Conservation (phyloP, 2,888 invertebrate species). For the Esperia sulphurella region DNA sequence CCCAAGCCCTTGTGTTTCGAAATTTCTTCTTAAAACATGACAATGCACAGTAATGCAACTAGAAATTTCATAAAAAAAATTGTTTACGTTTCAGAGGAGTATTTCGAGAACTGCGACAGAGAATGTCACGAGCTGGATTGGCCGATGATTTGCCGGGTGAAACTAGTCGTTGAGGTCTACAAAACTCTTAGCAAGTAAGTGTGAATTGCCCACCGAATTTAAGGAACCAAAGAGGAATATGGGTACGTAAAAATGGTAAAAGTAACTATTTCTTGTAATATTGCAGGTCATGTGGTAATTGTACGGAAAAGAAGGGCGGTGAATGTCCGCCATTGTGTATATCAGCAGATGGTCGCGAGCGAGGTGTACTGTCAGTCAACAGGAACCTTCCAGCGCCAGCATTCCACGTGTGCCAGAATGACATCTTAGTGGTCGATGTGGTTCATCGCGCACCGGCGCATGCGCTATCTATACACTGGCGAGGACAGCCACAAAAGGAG, state of each 20-base stretch:
- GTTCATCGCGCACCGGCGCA: slow-evolving; percentile 86
- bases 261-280: not conserved
- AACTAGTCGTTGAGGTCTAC: slow-evolving; percentile 86
- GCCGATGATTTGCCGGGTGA: slow-evolving; percentile 89
- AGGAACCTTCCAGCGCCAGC: slow-evolving; percentile 81
- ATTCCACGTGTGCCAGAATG: slow-evolving; percentile 85
- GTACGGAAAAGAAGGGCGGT: slow-evolving; percentile 77
- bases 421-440: slow-evolving; percentile 87
- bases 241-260: not conserved
- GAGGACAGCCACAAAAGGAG: slow-evolving; percentile 84
- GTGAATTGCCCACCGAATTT: not conserved
- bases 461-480: slow-evolving; percentile 88
- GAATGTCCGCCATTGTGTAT: slow-evolving; percentile 83
- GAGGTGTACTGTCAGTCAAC: slow-evolving; percentile 83
- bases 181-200: slow-evolving; percentile 84
- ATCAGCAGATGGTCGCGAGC: slow-evolving; percentile 81
- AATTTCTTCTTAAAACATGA: not conserved
- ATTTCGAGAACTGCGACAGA: slow-evolving; percentile 86
- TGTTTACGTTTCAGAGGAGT: slow-evolving; percentile 81
- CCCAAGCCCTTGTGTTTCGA: not conserved
- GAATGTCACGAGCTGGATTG: slow-evolving; percentile 87
- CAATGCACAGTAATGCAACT: too few relatives aligned
- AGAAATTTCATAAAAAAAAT: slow-evolving; percentile 3
- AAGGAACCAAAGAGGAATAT: not conserved
- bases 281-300: slow-evolving; percentile 82